These are phyloP conservation scores for Miltochrista miniata DNA, from an alignment of 2,888 invertebrate species.

Conservation along the genomic window DNA sequence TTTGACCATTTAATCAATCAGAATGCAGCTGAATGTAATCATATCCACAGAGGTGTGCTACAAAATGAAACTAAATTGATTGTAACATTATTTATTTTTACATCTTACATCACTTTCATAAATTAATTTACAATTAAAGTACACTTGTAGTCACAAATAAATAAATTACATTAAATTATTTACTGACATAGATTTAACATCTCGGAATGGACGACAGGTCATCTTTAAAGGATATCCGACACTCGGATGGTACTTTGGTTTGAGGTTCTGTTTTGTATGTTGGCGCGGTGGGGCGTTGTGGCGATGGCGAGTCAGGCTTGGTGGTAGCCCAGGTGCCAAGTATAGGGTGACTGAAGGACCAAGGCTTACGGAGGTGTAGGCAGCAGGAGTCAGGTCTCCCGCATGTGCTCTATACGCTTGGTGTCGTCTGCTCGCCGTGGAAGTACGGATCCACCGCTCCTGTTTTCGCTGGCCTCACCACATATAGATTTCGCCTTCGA, in stretches of 20 bases:
- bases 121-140: conserved; percentile 72
- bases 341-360: conserved; percentile 47
- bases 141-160: conserved; percentile 78
- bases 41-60: neutral
- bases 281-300: conserved; percentile 47
- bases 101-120: conserved; percentile 72
- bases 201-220: conserved; percentile 61
- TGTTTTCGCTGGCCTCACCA: conserved; percentile 84
- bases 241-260: conserved; percentile 75
- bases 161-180: conserved; percentile 82
- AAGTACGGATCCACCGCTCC: conserved; percentile 84
- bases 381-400: conserved; percentile 15
- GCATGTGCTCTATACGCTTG: conserved; percentile 50
- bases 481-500: conserved; percentile 85
- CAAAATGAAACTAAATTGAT: conserved; percentile 62
- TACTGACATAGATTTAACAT: conserved; percentile 78
- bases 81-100: conserved; percentile 63
- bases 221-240: conserved; percentile 62
- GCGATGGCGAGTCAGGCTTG: conserved; percentile 26
- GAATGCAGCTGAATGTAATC: neutral
- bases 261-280: conserved; percentile 69
- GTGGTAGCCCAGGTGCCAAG: conserved; percentile 31
- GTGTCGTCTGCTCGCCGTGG: conserved; percentile 77
- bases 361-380: conserved; percentile 7
- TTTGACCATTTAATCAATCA: too few relatives aligned